A percentile compares a stretch with the other conserved stretches of the same genome.
Evolutionary conservation across 2,888 invertebrate genomes (phyloP).

Genomic region (Dorcus hopei): DNA sequence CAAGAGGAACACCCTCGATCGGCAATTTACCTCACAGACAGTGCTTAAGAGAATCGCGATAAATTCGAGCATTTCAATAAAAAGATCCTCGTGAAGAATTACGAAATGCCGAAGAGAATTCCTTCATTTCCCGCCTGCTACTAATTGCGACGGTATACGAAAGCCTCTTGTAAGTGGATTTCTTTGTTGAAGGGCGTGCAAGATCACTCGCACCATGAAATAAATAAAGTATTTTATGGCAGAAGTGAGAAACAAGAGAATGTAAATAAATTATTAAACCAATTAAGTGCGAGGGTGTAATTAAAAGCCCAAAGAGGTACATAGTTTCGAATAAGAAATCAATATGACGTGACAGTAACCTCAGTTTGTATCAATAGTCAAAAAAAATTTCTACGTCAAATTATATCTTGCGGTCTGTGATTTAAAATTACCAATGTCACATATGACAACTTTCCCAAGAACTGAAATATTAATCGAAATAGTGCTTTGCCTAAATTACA

Average conservation of each 20-base stretch:
- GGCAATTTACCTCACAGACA: slow-evolving; percentile 48
- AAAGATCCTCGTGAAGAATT: slow-evolving; percentile 21
- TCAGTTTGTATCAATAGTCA: neutral
- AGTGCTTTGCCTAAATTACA: neutral
- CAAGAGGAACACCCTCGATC: slow-evolving; percentile 41
- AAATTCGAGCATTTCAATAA: slow-evolving; percentile 41
- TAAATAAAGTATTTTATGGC: too few species aligned
- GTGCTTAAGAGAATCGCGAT: slow-evolving; percentile 38
- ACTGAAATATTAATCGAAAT: neutral
- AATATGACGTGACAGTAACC: neutral
- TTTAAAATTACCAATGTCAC: neutral
- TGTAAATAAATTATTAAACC: too few species aligned
- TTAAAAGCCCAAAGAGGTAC: neutral
- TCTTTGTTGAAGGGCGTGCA: too few species aligned
- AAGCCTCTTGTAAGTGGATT: too few species aligned
- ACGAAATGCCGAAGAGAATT: slow-evolving; percentile 4
- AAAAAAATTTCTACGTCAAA: neutral
- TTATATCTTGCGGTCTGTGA: neutral
- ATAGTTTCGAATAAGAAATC: neutral
- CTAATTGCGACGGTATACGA: too few species aligned
- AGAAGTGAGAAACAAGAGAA: too few species aligned
- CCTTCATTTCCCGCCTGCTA: too few species aligned
- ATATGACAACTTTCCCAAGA: slow-evolving; percentile 1
- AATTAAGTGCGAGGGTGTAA: neutral
- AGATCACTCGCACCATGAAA: too few species aligned